These are phyloP conservation scores for Biston stratarius DNA, from an alignment of 2,888 invertebrate genomes.

Conservation along the genomic window DNA sequence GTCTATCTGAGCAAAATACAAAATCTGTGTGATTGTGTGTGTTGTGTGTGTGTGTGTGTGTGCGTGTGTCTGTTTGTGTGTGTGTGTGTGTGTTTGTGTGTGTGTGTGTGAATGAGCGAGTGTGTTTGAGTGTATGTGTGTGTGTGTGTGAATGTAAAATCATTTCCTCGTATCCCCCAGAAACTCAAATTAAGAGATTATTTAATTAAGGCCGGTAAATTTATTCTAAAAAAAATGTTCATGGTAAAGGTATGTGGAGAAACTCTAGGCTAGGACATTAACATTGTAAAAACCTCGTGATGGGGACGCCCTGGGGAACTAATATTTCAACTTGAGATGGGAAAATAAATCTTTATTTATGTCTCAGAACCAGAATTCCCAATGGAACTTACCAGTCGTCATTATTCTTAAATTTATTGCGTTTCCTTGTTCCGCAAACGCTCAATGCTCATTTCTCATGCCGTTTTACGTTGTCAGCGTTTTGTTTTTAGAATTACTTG, in stretches of 20 bases:
- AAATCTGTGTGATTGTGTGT: too few relatives aligned
- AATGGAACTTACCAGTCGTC: constrained; percentile 59
- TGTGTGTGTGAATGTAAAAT: too few relatives aligned
- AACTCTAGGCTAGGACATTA: constrained; percentile 3
- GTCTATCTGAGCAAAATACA: too few relatives aligned
- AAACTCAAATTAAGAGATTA: too few relatives aligned
- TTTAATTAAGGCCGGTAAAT: background rate
- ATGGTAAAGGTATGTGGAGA: background rate
- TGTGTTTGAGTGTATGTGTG: too few relatives aligned
- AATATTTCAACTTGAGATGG: constrained; percentile 45
- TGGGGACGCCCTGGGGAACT: constrained; percentile 40
- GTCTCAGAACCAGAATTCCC: constrained; percentile 52
- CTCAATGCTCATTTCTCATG: constrained; percentile 42
- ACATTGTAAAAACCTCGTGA: constrained; percentile 26
- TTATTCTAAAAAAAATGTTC: background rate
- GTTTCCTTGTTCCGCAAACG: constrained; percentile 62
- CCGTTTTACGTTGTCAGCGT: constrained; percentile 30
- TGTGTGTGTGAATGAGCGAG: too few relatives aligned
- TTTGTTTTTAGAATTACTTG: constrained; percentile 4
- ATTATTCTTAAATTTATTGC: constrained; percentile 74
- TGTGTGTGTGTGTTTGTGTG: too few relatives aligned
- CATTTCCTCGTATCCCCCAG: too few relatives aligned
- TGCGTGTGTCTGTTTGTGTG: too few relatives aligned
- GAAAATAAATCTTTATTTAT: constrained; percentile 68
- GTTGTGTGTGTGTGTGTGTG: too few relatives aligned